Evolutionary conservation across 2,888 invertebrate species (phyloP).

Genomic region (Pachliopta kotzebuea): DNA sequence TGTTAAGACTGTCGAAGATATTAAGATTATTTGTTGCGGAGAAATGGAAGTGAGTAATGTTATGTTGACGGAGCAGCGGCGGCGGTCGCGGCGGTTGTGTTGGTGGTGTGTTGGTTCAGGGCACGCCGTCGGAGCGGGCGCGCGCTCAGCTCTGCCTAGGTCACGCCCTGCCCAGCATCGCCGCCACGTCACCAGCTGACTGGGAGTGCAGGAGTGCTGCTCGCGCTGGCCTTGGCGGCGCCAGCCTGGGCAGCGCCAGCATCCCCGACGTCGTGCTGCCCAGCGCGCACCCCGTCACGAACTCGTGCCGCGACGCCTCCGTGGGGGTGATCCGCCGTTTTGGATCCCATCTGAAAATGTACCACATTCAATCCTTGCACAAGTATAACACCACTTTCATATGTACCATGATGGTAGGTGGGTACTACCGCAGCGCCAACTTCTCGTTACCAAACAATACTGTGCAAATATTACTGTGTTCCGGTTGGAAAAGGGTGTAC

Average conservation of each 20-base stretch:
- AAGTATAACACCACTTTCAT: too few species aligned
- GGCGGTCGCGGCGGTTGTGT: too few species aligned
- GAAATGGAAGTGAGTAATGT: too few species aligned
- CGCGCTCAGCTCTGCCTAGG: constrained; percentile 53
- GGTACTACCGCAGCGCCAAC: too few species aligned
- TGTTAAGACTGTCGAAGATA: too few species aligned
- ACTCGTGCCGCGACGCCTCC: constrained; percentile 94
- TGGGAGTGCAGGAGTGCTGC: constrained; percentile 81
- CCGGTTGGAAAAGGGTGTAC: too few species aligned
- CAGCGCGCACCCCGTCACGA: constrained; percentile 80
- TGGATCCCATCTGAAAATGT: constrained; percentile 90
- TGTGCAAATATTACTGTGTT: too few species aligned
- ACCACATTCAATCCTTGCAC: too few species aligned
- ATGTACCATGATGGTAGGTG: too few species aligned
- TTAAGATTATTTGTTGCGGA: too few species aligned
- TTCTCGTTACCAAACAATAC: too few species aligned
- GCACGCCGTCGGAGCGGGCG: constrained; percentile 45
- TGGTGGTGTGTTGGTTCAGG: constrained; percentile 32
- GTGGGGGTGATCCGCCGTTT: constrained; percentile 94
- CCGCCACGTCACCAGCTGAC: constrained; percentile 83
- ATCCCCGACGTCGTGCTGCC: constrained; percentile 69
- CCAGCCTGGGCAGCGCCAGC: constrained; percentile 67
- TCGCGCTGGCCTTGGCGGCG: constrained; percentile 58
- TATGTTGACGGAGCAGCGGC: too few species aligned
- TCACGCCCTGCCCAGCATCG: constrained; percentile 84